Conservation (phyloP, 2,113 vertebrate genomes). For the Lasiurus cinereus region DNA sequence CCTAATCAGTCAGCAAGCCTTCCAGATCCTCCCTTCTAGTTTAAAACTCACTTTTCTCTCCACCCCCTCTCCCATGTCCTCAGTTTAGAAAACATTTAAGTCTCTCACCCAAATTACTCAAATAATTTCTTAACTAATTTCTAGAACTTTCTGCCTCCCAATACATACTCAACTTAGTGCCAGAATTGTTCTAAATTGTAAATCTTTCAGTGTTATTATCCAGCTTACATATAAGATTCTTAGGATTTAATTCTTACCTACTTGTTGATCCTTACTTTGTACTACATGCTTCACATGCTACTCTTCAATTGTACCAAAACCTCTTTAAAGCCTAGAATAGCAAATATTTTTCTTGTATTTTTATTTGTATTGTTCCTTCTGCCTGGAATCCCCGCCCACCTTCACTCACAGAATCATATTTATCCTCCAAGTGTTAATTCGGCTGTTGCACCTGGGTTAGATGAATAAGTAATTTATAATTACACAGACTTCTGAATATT, state of each 20-base stretch:
- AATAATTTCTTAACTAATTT: neutral
- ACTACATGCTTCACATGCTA: neutral
- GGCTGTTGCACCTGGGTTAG: neutral
- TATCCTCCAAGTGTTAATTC: neutral
- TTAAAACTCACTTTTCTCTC: neutral
- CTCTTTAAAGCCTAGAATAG: neutral
- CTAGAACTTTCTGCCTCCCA: neutral
- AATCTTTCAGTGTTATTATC: neutral
- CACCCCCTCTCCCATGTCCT: neutral
- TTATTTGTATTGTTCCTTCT: neutral
- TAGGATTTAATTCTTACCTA: neutral
- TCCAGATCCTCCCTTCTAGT: neutral
- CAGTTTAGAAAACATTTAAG: neutral
- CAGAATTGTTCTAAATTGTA: neutral
- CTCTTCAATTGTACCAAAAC: neutral
- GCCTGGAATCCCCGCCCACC: neutral
- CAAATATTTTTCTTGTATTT: neutral
- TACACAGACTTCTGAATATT: neutral
- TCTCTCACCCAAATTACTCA: neutral
- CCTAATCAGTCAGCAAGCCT: neutral
- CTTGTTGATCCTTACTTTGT: neutral
- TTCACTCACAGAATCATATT: neutral
- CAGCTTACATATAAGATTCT: neutral
- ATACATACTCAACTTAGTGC: neutral
- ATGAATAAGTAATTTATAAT: neutral